These are phyloP conservation scores for Tinamus guttatus DNA, from an alignment of 2,113 vertebrate genomes.

Conservation along the genomic window DNA sequence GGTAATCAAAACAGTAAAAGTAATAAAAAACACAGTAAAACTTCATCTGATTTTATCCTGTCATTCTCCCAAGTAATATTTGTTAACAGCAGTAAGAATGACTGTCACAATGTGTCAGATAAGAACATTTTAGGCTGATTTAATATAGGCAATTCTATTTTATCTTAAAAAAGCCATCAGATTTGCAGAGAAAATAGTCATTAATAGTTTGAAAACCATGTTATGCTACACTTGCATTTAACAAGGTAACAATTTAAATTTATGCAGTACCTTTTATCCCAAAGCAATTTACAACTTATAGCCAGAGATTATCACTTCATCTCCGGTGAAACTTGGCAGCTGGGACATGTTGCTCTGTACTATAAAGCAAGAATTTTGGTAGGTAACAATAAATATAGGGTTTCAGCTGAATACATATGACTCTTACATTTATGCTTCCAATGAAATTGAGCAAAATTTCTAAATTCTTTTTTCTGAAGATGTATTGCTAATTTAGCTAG, in stretches of 20 bases:
- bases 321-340: conserved; percentile 32
- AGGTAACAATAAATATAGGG: conserved; percentile 43
- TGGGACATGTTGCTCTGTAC: conserved; percentile 20
- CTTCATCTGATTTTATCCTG: background rate
- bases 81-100: conserved; percentile 23
- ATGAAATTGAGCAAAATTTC: conserved; percentile 17
- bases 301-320: conserved; percentile 67
- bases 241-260: conserved; percentile 55
- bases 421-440: background rate
- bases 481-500: background rate
- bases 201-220: conserved; percentile 50
- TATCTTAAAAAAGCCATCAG: conserved; percentile 16
- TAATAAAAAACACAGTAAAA: background rate
- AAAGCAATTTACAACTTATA: conserved; percentile 66
- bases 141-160: conserved; percentile 9
- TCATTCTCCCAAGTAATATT: background rate
- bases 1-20: background rate
- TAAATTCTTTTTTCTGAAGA: background rate
- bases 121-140: conserved; percentile 10
- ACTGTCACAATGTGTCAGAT: background rate
- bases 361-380: conserved; percentile 37
- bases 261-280: conserved; percentile 60
- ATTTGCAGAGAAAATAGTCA: conserved; percentile 38
- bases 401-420: conserved; percentile 11
- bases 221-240: conserved; percentile 53